These are phyloP conservation scores for Phoxinus dragarum DNA, from an alignment of 2,797 vertebrate genomes.

Conservation along the genomic window DNA sequence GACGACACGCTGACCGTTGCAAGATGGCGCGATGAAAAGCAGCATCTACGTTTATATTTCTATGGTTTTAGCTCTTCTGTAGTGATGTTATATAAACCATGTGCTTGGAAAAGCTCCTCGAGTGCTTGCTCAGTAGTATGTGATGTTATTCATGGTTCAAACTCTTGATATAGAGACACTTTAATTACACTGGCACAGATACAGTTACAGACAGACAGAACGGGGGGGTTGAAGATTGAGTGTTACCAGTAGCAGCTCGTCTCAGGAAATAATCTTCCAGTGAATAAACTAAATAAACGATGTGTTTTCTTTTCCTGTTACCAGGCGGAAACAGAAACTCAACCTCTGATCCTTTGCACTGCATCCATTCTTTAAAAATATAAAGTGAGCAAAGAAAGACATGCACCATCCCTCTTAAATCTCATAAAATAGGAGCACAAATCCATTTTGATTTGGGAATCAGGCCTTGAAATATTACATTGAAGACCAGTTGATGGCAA, in stretches of 20 bases:
- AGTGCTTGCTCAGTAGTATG: constrained; percentile 39
- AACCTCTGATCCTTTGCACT: not conserved
- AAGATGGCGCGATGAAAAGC: too few species aligned
- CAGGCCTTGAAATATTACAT: not conserved
- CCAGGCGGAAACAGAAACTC: not conserved
- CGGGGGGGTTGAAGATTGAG: not conserved
- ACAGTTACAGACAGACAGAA: constrained; percentile 31
- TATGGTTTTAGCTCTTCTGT: constrained; percentile 15
- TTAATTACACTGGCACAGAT: constrained; percentile 36
- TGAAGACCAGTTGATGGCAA: not conserved
- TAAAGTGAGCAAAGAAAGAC: constrained; percentile 1
- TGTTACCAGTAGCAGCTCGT: not conserved
- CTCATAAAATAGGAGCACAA: not conserved
- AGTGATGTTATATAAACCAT: constrained; percentile 23
- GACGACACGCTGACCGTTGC: too few species aligned
- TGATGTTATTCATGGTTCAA: constrained; percentile 48
- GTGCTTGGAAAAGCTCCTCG: constrained; percentile 29
- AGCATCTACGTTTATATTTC: too few species aligned
- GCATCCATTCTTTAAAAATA: not conserved
- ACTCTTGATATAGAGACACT: constrained; percentile 35
- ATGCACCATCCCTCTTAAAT: not conserved
- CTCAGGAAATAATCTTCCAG: constrained; percentile 6
- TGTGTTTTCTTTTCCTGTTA: not conserved
- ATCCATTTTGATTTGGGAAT: not conserved
- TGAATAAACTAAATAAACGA: not conserved